These are phyloP conservation scores for Crenichthys baileyi DNA, from an alignment of 2,797 vertebrate genomes.

Conservation along the genomic window DNA sequence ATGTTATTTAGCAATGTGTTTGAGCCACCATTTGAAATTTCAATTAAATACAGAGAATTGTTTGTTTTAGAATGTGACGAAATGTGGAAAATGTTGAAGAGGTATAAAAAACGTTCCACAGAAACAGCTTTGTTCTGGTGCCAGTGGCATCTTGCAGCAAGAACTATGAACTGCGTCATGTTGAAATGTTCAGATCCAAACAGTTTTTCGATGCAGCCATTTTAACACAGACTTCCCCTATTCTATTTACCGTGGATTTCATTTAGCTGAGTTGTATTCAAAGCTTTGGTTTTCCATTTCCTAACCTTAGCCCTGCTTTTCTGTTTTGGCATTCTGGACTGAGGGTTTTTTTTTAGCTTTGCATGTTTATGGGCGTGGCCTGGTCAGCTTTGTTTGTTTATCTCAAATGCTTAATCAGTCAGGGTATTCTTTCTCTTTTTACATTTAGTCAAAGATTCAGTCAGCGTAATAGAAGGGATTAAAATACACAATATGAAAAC, in stretches of 20 bases:
- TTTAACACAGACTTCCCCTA: neutral
- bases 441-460: neutral
- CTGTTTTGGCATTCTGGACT: neutral
- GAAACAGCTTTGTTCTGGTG: too few species aligned
- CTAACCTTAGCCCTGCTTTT: neutral
- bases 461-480: neutral
- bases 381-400: neutral
- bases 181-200: neutral
- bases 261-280: neutral
- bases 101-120: too few species aligned
- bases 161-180: too few species aligned
- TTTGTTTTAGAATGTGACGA: too few species aligned
- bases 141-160: too few species aligned
- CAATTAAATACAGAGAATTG: too few species aligned
- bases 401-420: neutral
- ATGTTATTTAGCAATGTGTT: too few species aligned
- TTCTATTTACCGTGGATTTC: neutral
- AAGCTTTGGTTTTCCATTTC: neutral
- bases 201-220: neutral
- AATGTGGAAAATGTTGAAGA: too few species aligned
- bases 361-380: neutral
- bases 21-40: too few species aligned
- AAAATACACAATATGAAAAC: neutral
- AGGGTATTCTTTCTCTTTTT: neutral
- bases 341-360: neutral